Evolutionary conservation across 2,888 invertebrate species (phyloP), one percentile per base, ranked within the genome.

Genomic region (Graphium colonna): DNA sequence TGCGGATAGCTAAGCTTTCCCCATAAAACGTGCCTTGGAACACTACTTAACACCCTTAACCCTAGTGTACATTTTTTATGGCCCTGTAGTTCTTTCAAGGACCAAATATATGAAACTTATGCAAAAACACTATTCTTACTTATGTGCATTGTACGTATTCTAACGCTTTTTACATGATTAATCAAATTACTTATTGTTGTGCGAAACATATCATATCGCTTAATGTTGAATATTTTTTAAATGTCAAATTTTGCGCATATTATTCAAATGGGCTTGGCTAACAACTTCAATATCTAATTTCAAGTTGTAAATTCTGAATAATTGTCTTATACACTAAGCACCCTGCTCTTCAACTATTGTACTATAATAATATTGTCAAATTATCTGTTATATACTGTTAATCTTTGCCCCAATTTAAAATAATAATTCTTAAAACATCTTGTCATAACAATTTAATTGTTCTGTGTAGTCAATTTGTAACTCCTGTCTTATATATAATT

Each of bases 401-500:
- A 67, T 65, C 65, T 69, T 73, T 67, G 67, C 60, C 68, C 69
- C 62, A 73, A 66, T 54, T 56, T 60, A 55, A 54, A 21, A 40
- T 18, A 18, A 1, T 17, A 41, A 31, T 38, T 48, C 38, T 13
- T 44, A 39, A 40, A 49, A 17, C 3, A 67, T 71, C 65, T 67
- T 67, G 62, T 70, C 69, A 73, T 67, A 63, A 68, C 60, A 68
- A 68, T 64, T 68, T 58, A 61, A 75, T 73, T 64, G 68, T 78
- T 76, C 73, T 71, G 70, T 76, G 73, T 82, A 79, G 77, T 82
- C 73, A 75, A 80, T 76, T 77, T 73, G 73, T 73, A 69, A 79
- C 73, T 76, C 73, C 71, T 77, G 44, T 49, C 15, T 49, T 66
- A n/a, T 44, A 44, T 21, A 21, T 21, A 46, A 73, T 79, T 84